phyloP scores from a whole-genome alignment of 2,797 vertebrate species.

The Acanthurus lineatus region DNA sequence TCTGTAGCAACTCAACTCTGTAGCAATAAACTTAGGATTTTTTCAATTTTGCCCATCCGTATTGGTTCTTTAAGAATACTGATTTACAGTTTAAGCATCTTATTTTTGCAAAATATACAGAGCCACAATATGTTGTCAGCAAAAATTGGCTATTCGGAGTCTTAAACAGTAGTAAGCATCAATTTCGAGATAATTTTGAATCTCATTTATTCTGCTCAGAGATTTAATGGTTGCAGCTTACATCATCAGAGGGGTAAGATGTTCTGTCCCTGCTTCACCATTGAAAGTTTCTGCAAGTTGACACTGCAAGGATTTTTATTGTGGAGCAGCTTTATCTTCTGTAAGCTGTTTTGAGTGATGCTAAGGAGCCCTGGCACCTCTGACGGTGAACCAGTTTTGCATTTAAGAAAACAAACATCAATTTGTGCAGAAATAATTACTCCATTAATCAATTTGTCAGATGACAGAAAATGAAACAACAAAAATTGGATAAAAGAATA shows the following conservation, averaged over 20 bases:
- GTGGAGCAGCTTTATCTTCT: not conserved
- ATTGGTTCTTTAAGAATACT: not conserved
- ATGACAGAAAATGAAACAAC: not conserved
- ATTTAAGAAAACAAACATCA: not conserved
- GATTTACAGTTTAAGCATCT: not conserved
- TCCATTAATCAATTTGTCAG: not conserved
- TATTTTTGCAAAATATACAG: not conserved
- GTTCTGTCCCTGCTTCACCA: not conserved
- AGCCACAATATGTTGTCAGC: not conserved
- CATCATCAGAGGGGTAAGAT: not conserved
- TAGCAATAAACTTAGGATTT: not conserved
- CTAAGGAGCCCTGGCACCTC: not conserved
- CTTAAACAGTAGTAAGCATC: not conserved
- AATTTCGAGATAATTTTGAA: not conserved
- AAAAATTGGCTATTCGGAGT: not conserved
- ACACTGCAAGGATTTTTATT: not conserved
- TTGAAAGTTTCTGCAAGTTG: not conserved
- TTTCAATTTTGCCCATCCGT: not conserved
- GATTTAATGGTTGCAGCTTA: not conserved
- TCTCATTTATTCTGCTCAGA: not conserved
- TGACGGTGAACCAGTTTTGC: not conserved
- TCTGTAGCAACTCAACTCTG: conserved; percentile 9
- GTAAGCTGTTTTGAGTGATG: not conserved
- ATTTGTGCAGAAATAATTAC: not conserved
- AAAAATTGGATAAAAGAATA: not conserved